These are phyloP conservation scores for Orchesella cincta DNA, from an alignment of 1,140 invertebrate genomes.

Conservation along the genomic window DNA sequence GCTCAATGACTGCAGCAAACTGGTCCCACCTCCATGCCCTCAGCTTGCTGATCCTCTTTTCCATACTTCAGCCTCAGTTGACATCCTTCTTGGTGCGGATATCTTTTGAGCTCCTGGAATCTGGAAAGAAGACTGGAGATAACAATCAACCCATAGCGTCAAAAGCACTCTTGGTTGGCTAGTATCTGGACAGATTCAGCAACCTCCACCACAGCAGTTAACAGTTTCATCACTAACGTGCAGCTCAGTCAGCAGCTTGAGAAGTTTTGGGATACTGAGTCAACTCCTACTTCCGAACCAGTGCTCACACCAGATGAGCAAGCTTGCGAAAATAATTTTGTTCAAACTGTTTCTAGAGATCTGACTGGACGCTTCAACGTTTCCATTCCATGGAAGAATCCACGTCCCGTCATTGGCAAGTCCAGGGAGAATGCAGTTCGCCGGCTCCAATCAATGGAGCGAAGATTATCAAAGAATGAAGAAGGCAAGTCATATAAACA, in stretches of 20 bases:
- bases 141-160: background rate
- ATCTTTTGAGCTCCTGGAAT: too few relatives aligned
- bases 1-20: too few relatives aligned
- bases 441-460: background rate
- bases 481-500: background rate
- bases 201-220: conserved; percentile 52
- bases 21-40: too few relatives aligned
- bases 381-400: background rate
- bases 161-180: too few relatives aligned
- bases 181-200: too few relatives aligned
- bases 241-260: conserved; percentile 20
- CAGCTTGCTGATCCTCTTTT: conserved; percentile 53
- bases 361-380: background rate
- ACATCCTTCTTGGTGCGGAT: conserved; percentile 51
- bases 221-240: conserved; percentile 37
- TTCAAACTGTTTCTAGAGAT: background rate
- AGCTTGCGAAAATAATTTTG: background rate
- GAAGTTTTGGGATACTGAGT: too few relatives aligned
- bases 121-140: background rate
- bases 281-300: too few relatives aligned
- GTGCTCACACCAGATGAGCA: background rate
- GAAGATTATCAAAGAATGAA: too few relatives aligned
- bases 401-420: background rate
- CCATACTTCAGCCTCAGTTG: conserved; percentile 46
- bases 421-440: background rate